phyloP scores from a whole-genome alignment of 2,888 invertebrate species.

The Andrena marginata region DNA sequence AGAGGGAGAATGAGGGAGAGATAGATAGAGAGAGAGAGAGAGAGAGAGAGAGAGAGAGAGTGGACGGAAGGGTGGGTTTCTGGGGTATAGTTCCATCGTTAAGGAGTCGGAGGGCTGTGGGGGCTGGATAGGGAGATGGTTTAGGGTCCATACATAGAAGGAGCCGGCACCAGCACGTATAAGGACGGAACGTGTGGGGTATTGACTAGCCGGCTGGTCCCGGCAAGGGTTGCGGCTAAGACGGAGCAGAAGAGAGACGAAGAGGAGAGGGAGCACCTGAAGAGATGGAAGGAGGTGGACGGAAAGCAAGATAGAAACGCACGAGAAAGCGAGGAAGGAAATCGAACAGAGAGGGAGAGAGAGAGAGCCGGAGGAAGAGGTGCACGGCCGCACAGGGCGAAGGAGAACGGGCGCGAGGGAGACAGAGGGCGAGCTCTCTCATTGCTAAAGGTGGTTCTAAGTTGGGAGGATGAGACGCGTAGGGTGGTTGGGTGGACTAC shows the following conservation, averaged over 20 bases:
- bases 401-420: slow-evolving; percentile 24
- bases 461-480: slow-evolving; percentile 67
- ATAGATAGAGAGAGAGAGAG: not conserved
- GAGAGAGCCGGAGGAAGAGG: slow-evolving; percentile 35
- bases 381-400: slow-evolving; percentile 34
- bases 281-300: slow-evolving; percentile 62
- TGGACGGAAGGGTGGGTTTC: slow-evolving; percentile 50
- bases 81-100: slow-evolving; percentile 78
- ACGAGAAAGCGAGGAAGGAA: slow-evolving; percentile 63
- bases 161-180: slow-evolving; percentile 77
- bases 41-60: slow-evolving; percentile 23
- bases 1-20: not conserved
- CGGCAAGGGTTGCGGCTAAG: slow-evolving; percentile 84
- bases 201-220: slow-evolving; percentile 83
- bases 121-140: slow-evolving; percentile 76
- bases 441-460: slow-evolving; percentile 80
- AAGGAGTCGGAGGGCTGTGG: slow-evolving; percentile 74
- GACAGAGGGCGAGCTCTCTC: slow-evolving; percentile 68
- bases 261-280: slow-evolving; percentile 55
- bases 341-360: slow-evolving; percentile 53
- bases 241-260: slow-evolving; percentile 72
- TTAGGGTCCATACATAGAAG: slow-evolving; percentile 78
- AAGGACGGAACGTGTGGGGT: slow-evolving; percentile 81
- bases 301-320: slow-evolving; percentile 78
- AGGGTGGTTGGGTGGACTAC: slow-evolving; percentile 79